Evolutionary conservation across 1,140 invertebrate species (phyloP), one percentile per base, ranked within the genome.

Genomic region (Drosophila nebulosa): DNA sequence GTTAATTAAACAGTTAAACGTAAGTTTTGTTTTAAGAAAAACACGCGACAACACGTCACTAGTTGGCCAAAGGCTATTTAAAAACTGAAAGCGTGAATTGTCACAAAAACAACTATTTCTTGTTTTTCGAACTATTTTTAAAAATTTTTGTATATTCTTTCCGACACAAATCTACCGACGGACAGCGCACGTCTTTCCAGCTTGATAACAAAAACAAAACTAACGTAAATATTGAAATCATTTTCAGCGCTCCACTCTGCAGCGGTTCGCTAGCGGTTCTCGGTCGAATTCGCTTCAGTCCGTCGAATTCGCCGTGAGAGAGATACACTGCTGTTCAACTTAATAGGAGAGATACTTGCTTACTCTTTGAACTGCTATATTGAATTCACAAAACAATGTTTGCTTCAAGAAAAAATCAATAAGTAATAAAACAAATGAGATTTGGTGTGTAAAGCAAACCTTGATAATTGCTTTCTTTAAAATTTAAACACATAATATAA

Each of bases 71-170:
- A n/a, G n/a, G n/a, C n/a, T 9, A 4, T 42, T 42, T 6, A 42
- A 14, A 14, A 18, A 42, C 39, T 21, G 7, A 21, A 46, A 46
- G 21, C 16, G 9, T 18, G 21, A 46, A 18, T 51, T 26, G 22
- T 52, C n/a, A 26, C 50, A 52, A 12, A 51, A 52, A 52, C 3
- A 52, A 52, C 3, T 57, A 21, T 14, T 22, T 30, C 36, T 57
- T 24, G 10, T 55, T 26, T 26, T 51, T 42, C 39, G 39, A 30
- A 42, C 60, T 32, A 32, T 46, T 60, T 46, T 56, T 53, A 53
- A 53, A 53, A 27, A 27, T 14, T n/a, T n/a, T n/a, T 16, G 7
- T 9, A 18, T 1, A 18, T 18, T 18, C 9, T 1, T 42, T 18
- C 16, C 16, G 39, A 42, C 39, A 10, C 16, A 21, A 3, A 7